phyloP scores from a whole-genome alignment of 1,140 invertebrate species.

The Drosophila nebulosa region DNA sequence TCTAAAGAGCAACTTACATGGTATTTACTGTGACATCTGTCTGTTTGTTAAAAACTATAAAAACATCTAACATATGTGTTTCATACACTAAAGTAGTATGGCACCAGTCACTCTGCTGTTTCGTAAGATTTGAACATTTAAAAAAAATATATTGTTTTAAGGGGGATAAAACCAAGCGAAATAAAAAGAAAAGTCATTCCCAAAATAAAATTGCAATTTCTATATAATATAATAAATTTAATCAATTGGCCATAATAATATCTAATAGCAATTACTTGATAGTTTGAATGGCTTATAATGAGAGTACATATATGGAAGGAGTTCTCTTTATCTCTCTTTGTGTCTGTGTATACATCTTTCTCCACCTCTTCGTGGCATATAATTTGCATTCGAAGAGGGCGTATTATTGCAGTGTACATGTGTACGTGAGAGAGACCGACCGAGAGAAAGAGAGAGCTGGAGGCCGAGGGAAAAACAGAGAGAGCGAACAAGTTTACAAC shows the following conservation, averaged over 20 bases:
- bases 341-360: slow-evolving; percentile 23
- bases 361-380: slow-evolving; percentile 31
- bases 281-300: slow-evolving; percentile 43
- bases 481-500: slow-evolving; percentile 27
- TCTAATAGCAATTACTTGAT: slow-evolving; percentile 34
- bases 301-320: slow-evolving; percentile 31
- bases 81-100: too few relatives aligned
- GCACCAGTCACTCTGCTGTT: too few relatives aligned
- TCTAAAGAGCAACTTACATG: too few relatives aligned
- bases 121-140: too few relatives aligned
- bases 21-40: too few relatives aligned
- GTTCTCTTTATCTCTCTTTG: slow-evolving; percentile 56
- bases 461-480: slow-evolving; percentile 49
- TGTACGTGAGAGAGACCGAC: slow-evolving; percentile 11
- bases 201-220: slow-evolving; percentile 22
- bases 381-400: slow-evolving; percentile 73
- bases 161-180: background rate
- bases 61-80: too few relatives aligned
- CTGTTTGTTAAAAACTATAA: too few relatives aligned
- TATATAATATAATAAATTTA: slow-evolving; percentile 29
- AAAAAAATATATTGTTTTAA: too few relatives aligned
- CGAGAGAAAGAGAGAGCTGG: slow-evolving; percentile 48
- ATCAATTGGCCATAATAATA: slow-evolving; percentile 50
- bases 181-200: slow-evolving; percentile 43
- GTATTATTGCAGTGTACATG: slow-evolving; percentile 32